Evolutionary conservation across 2,888 invertebrate species (phyloP).

Genomic region (Pollenia labialis): DNA sequence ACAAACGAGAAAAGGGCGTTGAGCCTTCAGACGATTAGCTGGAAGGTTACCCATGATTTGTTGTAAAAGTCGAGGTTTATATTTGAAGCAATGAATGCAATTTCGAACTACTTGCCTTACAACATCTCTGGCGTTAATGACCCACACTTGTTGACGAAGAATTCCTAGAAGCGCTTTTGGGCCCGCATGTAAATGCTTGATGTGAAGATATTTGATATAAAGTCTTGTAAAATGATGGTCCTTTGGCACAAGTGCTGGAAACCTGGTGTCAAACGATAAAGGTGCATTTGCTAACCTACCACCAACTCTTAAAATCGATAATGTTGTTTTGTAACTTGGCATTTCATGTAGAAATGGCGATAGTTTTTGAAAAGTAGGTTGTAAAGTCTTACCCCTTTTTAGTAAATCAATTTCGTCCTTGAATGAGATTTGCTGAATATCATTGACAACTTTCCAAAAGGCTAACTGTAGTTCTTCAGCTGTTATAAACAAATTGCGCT

Average conservation of each 20-base stretch:
- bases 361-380: neutral
- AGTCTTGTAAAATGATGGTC: neutral
- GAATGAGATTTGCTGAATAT: too few relatives aligned
- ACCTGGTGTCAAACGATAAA: neutral
- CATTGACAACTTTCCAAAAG: constrained; percentile 1
- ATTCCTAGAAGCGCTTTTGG: too few relatives aligned
- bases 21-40: neutral
- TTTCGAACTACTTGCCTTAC: neutral
- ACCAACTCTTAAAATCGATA: neutral
- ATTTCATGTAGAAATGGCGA: neutral
- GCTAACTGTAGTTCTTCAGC: constrained; percentile 11
- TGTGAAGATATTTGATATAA: too few relatives aligned
- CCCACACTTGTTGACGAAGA: too few relatives aligned
- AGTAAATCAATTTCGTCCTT: too few relatives aligned
- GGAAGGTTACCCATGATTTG: neutral
- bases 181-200: too few relatives aligned
- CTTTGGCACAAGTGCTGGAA: neutral
- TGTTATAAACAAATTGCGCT: constrained; percentile 7
- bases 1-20: neutral
- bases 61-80: neutral
- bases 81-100: neutral
- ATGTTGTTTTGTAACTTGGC: neutral
- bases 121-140: too few relatives aligned
- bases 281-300: neutral
- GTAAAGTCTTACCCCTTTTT: too few relatives aligned